phyloP scores from a whole-genome alignment of 2,113 vertebrate genomes.

The Brienomyrus longianalis region DNA sequence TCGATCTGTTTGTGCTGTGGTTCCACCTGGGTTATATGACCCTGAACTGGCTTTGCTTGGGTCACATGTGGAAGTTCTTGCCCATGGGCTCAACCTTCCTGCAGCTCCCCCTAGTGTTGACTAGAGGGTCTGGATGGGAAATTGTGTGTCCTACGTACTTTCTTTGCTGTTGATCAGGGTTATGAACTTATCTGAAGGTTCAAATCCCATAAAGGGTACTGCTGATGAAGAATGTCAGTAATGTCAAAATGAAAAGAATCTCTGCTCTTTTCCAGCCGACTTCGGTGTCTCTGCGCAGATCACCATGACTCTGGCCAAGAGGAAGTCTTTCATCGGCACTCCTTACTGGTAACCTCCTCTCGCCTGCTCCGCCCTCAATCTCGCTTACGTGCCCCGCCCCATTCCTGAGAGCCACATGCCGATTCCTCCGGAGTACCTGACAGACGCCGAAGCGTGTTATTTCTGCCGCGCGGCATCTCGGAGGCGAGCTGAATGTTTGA shows the following conservation, averaged over 20 bases:
- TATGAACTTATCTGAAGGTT: background rate
- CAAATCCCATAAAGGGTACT: background rate
- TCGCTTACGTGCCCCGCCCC: background rate
- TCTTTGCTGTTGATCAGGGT: background rate
- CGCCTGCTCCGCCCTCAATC: background rate
- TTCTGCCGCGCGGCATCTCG: too few relatives aligned
- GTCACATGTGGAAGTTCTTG: background rate
- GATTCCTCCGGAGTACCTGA: background rate
- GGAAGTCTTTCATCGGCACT: slow-evolving; percentile 99
- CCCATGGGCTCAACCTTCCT: background rate
- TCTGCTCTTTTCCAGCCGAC: slow-evolving; percentile 61
- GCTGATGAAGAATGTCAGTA: background rate
- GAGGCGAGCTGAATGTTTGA: background rate
- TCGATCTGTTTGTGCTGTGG: background rate
- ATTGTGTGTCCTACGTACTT: background rate
- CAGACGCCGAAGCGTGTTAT: background rate
- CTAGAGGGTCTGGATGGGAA: background rate
- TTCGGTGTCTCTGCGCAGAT: slow-evolving; percentile 98
- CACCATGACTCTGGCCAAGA: slow-evolving; percentile 93
- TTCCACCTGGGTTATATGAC: background rate
- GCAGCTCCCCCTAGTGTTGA: background rate
- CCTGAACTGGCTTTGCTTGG: background rate
- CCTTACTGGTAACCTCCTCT: slow-evolving; percentile 82
- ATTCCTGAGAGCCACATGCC: background rate
- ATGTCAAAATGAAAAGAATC: background rate